A percentile compares a stretch with the other conserved stretches of the same genome.
These are phyloP conservation scores for Enoplosus armatus DNA, from an alignment of 2,797 vertebrate genomes.

Conservation along the genomic window DNA sequence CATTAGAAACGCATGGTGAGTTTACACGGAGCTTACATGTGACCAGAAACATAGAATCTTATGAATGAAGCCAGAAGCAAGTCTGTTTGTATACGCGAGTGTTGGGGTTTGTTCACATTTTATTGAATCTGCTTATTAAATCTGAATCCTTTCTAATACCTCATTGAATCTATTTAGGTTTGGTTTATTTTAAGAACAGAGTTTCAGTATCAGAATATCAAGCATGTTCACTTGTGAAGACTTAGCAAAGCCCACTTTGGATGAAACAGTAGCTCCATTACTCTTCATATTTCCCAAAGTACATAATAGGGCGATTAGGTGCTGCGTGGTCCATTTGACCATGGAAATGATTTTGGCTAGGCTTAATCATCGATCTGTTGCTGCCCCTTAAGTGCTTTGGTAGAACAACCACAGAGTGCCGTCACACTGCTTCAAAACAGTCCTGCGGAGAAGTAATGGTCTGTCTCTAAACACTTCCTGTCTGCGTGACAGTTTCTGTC, in stretches of 20 bases:
- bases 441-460: constrained; percentile 48
- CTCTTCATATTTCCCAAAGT: constrained; percentile 30
- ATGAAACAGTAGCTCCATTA: constrained; percentile 4
- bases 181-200: neutral
- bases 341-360: constrained; percentile 34
- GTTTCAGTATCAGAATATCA: neutral
- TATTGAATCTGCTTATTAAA: constrained; percentile 15
- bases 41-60: constrained; percentile 11
- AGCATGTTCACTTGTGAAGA: constrained; percentile 6
- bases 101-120: neutral
- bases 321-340: constrained; percentile 38
- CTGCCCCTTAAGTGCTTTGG: constrained; percentile 45
- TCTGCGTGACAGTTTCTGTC: constrained; percentile 33
- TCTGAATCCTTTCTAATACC: constrained; percentile 1
- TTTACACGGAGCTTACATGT: constrained; percentile 1
- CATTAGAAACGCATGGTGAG: constrained; percentile 6
- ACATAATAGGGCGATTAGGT: constrained; percentile 28
- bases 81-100: neutral
- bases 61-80: constrained; percentile 33
- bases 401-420: constrained; percentile 31
- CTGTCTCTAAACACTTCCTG: constrained; percentile 36
- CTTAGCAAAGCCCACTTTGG: constrained; percentile 9
- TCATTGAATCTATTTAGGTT: constrained; percentile 5
- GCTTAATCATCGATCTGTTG: constrained; percentile 52
- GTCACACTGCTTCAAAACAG: constrained; percentile 44